phyloP scores from a whole-genome alignment of 2,888 invertebrate genomes.

The Eulithis testata region DNA sequence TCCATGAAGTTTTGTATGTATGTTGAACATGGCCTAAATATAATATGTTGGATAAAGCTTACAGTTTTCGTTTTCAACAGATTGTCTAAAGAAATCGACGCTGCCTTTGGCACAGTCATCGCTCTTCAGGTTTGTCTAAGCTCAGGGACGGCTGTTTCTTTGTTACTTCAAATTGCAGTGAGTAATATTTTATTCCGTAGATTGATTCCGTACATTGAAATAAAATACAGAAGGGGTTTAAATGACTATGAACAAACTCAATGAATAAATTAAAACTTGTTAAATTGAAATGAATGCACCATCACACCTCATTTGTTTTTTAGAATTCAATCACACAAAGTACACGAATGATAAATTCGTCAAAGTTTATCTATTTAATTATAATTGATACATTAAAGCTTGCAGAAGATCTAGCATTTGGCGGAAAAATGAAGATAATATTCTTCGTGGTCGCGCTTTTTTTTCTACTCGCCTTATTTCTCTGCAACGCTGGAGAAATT shows the following conservation, averaged over 20 bases:
- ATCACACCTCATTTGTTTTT: conserved; percentile 8
- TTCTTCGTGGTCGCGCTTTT: conserved; percentile 68
- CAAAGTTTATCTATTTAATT: background rate
- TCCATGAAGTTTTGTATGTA: too few relatives aligned
- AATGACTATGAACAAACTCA: conserved; percentile 9
- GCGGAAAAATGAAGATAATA: conserved; percentile 66
- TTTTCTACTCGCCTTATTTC: conserved; percentile 68
- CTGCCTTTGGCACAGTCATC: conserved; percentile 70
- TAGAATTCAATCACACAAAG: conserved; percentile 1
- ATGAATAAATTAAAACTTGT: conserved; percentile 4
- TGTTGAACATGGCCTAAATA: too few relatives aligned
- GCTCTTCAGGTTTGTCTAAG: conserved; percentile 71
- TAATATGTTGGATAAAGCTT: too few relatives aligned
- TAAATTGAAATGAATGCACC: background rate
- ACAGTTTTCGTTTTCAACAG: conserved; percentile 43
- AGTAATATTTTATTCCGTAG: conserved; percentile 27
- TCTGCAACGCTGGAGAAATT: conserved; percentile 79
- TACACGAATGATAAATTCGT: background rate
- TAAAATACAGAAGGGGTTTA: background rate
- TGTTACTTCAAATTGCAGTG: conserved; percentile 57
- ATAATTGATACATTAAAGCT: conserved; percentile 51
- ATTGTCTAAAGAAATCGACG: conserved; percentile 67
- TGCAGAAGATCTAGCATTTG: conserved; percentile 62
- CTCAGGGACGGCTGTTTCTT: conserved; percentile 65
- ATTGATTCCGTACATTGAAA: background rate